These are phyloP conservation scores for Drosophila sproati DNA, from an alignment of 1,140 invertebrate species.

Conservation along the genomic window DNA sequence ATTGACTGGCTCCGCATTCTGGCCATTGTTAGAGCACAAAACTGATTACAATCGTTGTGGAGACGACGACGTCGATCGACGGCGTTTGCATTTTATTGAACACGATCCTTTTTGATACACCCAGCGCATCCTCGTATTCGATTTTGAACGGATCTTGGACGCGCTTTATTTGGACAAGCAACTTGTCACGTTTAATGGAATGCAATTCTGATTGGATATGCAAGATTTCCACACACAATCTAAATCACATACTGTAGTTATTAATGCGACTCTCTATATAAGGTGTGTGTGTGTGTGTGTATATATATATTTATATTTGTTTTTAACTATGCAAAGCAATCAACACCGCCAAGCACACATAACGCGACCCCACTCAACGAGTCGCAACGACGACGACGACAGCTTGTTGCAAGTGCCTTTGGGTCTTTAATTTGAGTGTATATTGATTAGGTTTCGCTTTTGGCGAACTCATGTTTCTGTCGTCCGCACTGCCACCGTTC, in stretches of 20 bases:
- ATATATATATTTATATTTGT: neutral
- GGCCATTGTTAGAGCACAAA: slow-evolving; percentile 58
- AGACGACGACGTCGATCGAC: slow-evolving; percentile 16
- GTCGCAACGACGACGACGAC: neutral
- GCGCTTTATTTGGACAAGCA: slow-evolving; percentile 77
- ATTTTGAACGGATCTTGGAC: slow-evolving; percentile 57
- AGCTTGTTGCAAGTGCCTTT: slow-evolving; percentile 7
- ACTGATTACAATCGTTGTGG: slow-evolving; percentile 52
- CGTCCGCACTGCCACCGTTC: slow-evolving; percentile 73
- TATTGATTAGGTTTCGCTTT: slow-evolving; percentile 78
- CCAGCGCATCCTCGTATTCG: slow-evolving; percentile 29
- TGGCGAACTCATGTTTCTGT: slow-evolving; percentile 70
- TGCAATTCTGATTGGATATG: slow-evolving; percentile 50
- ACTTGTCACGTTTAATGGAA: slow-evolving; percentile 81
- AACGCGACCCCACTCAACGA: slow-evolving; percentile 45
- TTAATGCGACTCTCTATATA: slow-evolving; percentile 10
- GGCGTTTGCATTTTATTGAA: slow-evolving; percentile 78
- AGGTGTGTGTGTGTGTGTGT: neutral
- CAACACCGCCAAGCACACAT: slow-evolving; percentile 53
- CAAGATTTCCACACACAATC: slow-evolving; percentile 19
- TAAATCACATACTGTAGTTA: slow-evolving; percentile 32
- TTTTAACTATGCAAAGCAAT: slow-evolving; percentile 39
- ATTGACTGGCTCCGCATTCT: slow-evolving; percentile 28
- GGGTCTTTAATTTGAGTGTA: slow-evolving; percentile 55
- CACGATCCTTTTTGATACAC: slow-evolving; percentile 70